Conservation (phyloP, 1,140 invertebrate species). For the Drosophila varians region DNA sequence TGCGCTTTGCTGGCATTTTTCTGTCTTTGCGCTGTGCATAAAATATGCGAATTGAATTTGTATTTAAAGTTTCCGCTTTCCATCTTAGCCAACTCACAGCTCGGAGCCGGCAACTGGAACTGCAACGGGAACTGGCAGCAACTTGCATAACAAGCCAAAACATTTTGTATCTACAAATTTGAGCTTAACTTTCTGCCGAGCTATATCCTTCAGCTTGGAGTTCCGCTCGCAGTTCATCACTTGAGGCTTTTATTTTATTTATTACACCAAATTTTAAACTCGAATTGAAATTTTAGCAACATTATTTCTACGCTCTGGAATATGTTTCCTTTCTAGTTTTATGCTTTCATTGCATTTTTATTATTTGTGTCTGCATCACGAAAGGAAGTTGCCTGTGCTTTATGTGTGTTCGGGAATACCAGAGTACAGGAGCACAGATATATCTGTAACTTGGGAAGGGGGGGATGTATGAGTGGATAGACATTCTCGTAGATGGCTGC, state of each 20-base stretch:
- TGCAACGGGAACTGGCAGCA: constrained; percentile 37
- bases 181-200: constrained; percentile 63
- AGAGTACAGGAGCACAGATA: not conserved
- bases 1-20: constrained; percentile 72
- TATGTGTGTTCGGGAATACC: constrained; percentile 10
- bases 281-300: constrained; percentile 50
- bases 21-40: constrained; percentile 65
- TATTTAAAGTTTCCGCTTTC: constrained; percentile 72
- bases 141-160: constrained; percentile 76
- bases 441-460: constrained; percentile 8
- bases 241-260: constrained; percentile 49
- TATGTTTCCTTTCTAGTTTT: constrained; percentile 70
- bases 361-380: constrained; percentile 69
- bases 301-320: constrained; percentile 39
- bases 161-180: constrained; percentile 79
- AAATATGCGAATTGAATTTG: constrained; percentile 82
- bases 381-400: constrained; percentile 61
- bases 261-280: constrained; percentile 49
- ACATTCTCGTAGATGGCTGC: constrained; percentile 65
- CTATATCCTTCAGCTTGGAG: constrained; percentile 6
- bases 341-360: constrained; percentile 80
- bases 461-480: constrained; percentile 21
- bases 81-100: constrained; percentile 25
- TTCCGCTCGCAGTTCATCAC: constrained; percentile 45
- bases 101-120: not conserved